These are phyloP conservation scores for Nyctibius grandis DNA, from an alignment of 2,797 vertebrate genomes.

Conservation along the genomic window DNA sequence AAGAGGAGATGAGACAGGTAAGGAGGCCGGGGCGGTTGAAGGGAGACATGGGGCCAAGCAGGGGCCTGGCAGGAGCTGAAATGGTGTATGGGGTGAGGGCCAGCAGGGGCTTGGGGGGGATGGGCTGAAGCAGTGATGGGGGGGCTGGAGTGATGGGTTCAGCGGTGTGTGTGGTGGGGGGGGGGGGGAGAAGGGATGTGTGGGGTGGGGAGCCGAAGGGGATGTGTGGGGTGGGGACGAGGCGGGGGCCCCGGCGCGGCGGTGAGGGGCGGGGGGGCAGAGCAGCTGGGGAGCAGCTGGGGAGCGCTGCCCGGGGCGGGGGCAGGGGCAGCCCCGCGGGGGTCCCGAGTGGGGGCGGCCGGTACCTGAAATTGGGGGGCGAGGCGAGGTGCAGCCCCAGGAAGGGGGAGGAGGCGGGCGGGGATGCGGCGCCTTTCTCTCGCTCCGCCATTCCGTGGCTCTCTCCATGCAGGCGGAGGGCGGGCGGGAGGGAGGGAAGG, in stretches of 20 bases:
- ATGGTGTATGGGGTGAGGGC: background rate
- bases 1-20: background rate
- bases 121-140: background rate
- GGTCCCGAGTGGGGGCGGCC: background rate
- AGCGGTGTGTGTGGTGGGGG: background rate
- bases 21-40: background rate
- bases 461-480: constrained; percentile 59
- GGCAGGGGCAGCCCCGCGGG: background rate
- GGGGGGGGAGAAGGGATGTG: background rate
- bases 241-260: too few relatives aligned
- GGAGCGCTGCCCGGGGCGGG: background rate
- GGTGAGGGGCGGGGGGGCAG: background rate
- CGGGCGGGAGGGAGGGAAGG: background rate
- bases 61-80: background rate
- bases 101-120: background rate
- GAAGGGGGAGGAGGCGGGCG: constrained; percentile 76
- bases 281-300: too few relatives aligned
- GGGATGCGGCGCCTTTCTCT: constrained; percentile 80
- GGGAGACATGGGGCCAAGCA: background rate
- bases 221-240: too few relatives aligned
- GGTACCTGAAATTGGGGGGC: constrained; percentile 79
- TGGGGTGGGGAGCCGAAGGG: background rate
- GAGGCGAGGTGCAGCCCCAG: constrained; percentile 77
- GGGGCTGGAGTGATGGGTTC: background rate
- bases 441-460: constrained; percentile 84